Conservation (phyloP, 2,888 invertebrate genomes). For the Diabrotica balteata region DNA sequence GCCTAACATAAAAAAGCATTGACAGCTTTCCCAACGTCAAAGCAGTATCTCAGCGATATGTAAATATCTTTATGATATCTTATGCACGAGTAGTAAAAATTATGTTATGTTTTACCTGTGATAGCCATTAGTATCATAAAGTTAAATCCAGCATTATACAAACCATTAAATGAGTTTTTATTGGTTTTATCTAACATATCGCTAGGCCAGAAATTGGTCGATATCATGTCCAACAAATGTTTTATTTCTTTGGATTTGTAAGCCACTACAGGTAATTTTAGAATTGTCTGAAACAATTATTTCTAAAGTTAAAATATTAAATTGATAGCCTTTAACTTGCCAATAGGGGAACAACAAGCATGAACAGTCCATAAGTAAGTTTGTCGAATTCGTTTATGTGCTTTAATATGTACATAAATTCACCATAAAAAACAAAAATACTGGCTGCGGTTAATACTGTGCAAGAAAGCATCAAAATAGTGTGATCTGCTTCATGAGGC, state of each 20-base stretch:
- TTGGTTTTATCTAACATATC: neutral
- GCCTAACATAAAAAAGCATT: too few species aligned
- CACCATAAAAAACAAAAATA: neutral
- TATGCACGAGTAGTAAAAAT: neutral
- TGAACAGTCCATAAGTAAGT: neutral
- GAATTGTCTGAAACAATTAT: neutral
- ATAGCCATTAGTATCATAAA: slow-evolving; percentile 5
- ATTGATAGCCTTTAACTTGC: neutral
- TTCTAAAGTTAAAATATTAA: neutral
- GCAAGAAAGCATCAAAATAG: neutral
- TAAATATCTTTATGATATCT: too few species aligned
- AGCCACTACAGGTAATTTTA: neutral
- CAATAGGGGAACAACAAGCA: neutral
- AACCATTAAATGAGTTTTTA: neutral
- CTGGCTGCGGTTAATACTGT: neutral
- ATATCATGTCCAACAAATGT: neutral
- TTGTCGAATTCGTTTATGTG: slow-evolving; percentile 9
- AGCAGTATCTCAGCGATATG: too few species aligned
- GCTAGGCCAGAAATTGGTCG: slow-evolving; percentile 8
- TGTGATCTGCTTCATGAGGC: slow-evolving; percentile 7
- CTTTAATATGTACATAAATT: neutral
- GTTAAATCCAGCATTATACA: neutral
- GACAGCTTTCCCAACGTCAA: too few species aligned
- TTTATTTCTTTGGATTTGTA: slow-evolving; percentile 5
- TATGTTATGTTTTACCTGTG: neutral